Evolutionary conservation across 2,888 invertebrate genomes (phyloP), one percentile per base, ranked within the genome.

Genomic region (Oegoconia quadripuncta): DNA sequence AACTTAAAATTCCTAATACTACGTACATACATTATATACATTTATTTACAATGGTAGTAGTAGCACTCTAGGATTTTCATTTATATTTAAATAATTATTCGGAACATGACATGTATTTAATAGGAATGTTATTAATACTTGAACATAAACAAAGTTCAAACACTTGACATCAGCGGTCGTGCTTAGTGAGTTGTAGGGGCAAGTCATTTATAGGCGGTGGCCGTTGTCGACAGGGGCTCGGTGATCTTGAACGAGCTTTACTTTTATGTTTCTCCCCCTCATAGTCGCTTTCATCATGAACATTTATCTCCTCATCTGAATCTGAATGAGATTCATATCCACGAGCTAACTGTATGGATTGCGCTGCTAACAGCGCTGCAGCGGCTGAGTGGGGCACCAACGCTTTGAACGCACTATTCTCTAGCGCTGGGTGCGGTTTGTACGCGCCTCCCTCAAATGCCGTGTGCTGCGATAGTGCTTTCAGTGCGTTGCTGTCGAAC

Each of bases 351-450:
- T 87, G 87, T 44, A 86, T 75, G 3, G 87, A 84, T 55, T 87
- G 87, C 58, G 84, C 79, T 48, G 88, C 76, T 66, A 88, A 63
- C 38, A 90, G 79, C 17, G 89, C 89, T n/a, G 91, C 90, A 17
- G 91, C 90, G n/a, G 87, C 86, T 17, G 92, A 90, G 45, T 90
- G 90, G 17, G 92, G 90, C 13, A 92, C 92, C 34, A 94, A 88
- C n/a, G 94, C 93, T 48, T 93, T 93, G 67, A 96, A 96, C 8
- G 96, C 96, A 74, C 95, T 95, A 82, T 93, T 93, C 82, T 95
- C 95, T 76, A 83, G 50, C n/a, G 75, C 95, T 89, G 83, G 77
- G 32, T 86, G 87, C 11, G 75, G 74, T 35, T 87, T 80, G 42
- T 81, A 83, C 14, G 86, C 74, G 33, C 83, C 68, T 30, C 71